Evolutionary conservation across 1,140 invertebrate species (phyloP).

Genomic region (Asobara japonica): DNA sequence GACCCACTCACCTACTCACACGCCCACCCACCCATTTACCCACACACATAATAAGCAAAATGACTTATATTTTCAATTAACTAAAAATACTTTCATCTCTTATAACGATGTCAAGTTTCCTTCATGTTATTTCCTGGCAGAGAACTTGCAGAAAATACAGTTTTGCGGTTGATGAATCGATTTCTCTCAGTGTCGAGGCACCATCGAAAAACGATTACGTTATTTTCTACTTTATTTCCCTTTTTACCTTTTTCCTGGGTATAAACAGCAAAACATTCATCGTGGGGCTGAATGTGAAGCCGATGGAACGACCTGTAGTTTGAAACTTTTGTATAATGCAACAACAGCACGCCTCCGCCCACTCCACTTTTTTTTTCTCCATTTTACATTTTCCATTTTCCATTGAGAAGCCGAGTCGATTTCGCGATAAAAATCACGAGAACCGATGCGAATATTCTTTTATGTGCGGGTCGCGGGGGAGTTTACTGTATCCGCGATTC

Average conservation of each 20-base stretch:
- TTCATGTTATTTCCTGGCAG: not conserved
- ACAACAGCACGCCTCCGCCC: not conserved
- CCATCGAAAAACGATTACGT: slow-evolving; percentile 8
- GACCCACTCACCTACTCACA: too few relatives aligned
- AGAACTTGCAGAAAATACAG: not conserved
- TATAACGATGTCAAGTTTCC: too few relatives aligned
- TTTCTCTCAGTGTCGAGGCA: not conserved
- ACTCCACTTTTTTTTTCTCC: not conserved
- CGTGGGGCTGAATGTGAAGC: not conserved
- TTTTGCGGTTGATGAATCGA: not conserved
- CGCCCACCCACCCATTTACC: too few relatives aligned
- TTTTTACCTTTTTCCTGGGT: not conserved
- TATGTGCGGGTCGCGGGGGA: not conserved
- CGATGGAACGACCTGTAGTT: not conserved
- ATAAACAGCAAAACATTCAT: slow-evolving; percentile 16
- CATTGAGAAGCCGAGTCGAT: not conserved
- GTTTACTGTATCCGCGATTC: too few relatives aligned
- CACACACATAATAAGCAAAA: too few relatives aligned
- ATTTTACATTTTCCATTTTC: not conserved
- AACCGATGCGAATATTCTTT: not conserved
- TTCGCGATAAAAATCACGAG: not conserved
- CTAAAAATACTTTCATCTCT: not conserved
- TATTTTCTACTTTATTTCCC: not conserved
- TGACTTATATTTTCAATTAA: too few relatives aligned
- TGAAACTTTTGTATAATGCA: slow-evolving; percentile 12